Evolutionary conservation across 1,140 invertebrate genomes (phyloP).

Genomic region (Drosophila kepulauana): DNA sequence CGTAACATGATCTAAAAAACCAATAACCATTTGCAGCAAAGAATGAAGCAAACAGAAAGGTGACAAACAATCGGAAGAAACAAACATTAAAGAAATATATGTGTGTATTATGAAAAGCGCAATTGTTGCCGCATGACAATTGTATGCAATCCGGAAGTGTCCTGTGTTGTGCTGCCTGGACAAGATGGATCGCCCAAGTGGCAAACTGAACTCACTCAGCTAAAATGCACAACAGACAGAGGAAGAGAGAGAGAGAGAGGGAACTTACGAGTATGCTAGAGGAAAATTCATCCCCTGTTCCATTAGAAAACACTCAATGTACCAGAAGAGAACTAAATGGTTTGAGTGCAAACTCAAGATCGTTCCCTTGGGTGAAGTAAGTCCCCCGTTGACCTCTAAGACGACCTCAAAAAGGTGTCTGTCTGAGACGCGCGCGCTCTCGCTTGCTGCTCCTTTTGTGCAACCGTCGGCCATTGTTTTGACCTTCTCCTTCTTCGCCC

Average conservation of each 20-base stretch:
- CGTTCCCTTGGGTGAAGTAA: constrained; percentile 38
- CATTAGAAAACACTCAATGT: constrained; percentile 14
- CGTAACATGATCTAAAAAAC: constrained; percentile 83
- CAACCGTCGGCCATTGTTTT: constrained; percentile 50
- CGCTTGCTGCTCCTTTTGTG: constrained; percentile 67
- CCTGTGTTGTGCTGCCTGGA: constrained; percentile 62
- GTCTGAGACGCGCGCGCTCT: constrained; percentile 44
- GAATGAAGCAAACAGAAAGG: constrained; percentile 36
- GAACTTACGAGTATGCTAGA: constrained; percentile 8
- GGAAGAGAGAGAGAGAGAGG: neutral
- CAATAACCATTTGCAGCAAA: constrained; percentile 54
- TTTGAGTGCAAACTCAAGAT: constrained; percentile 13
- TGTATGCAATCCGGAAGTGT: constrained; percentile 81
- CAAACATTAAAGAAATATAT: constrained; percentile 36
- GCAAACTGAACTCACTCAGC: constrained; percentile 2
- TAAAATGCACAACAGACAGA: neutral
- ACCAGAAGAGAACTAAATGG: neutral
- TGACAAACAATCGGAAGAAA: constrained; percentile 71
- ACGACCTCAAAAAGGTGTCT: constrained; percentile 66
- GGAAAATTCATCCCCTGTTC: constrained; percentile 25
- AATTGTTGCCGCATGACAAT: constrained; percentile 76
- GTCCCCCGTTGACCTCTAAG: constrained; percentile 75
- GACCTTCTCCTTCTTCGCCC: constrained; percentile 48
- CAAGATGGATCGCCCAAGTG: constrained; percentile 73
- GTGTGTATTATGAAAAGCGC: constrained; percentile 49